A percentile compares a stretch with the other conserved stretches of the same genome.
These are phyloP conservation scores for Mormyrus lacerda DNA, from an alignment of 2,113 vertebrate genomes.

Conservation along the genomic window DNA sequence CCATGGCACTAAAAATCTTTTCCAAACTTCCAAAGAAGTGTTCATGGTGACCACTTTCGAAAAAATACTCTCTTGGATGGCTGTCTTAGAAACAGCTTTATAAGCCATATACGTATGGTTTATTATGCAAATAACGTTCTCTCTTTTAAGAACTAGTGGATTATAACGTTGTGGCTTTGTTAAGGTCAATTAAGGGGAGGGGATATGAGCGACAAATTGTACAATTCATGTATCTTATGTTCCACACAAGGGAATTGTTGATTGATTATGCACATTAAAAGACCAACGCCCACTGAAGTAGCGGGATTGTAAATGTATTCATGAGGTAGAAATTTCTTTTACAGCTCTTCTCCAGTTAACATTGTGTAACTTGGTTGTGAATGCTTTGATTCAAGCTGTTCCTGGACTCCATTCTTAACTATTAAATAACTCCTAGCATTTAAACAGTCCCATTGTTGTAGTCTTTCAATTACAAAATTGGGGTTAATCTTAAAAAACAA, in stretches of 20 bases:
- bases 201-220: neutral
- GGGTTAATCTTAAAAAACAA: neutral
- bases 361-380: neutral
- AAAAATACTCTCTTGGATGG: neutral
- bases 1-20: neutral
- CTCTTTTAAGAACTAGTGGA: neutral
- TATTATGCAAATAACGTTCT: neutral
- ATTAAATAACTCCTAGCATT: neutral
- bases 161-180: neutral
- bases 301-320: constrained; percentile 1
- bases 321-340: constrained; percentile 9
- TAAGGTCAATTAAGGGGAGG: neutral
- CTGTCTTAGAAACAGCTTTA: neutral
- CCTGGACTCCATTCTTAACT: neutral
- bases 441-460: neutral
- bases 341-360: neutral
- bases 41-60: neutral
- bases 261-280: neutral
- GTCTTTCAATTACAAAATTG: neutral
- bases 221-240: neutral
- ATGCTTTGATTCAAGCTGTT: neutral
- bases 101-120: neutral
- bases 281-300: neutral
- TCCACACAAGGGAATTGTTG: neutral
- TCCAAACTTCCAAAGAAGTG: neutral